Percentiles rank a stretch among this genome's conserved stretches.
These are phyloP conservation scores for Rhinogobio ventralis DNA, from an alignment of 2,797 vertebrate genomes.

Conservation along the genomic window DNA sequence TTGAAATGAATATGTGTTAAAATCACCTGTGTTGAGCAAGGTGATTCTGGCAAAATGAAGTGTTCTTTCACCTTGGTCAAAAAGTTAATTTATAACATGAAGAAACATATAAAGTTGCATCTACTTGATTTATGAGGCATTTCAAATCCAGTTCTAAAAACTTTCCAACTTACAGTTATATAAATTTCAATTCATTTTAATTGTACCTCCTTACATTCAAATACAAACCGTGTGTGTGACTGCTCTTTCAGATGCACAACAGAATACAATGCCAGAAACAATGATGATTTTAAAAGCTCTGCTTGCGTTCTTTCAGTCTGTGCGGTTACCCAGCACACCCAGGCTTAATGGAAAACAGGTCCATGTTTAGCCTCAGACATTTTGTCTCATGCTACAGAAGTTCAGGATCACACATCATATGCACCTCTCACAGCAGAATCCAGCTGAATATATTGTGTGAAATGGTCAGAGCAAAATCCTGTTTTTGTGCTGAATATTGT, in stretches of 20 bases:
- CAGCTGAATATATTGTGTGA: constrained; percentile 2
- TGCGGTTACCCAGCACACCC: not conserved
- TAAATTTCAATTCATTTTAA: too few relatives aligned
- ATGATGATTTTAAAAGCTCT: constrained; percentile 15
- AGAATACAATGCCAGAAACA: not conserved
- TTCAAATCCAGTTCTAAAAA: not conserved
- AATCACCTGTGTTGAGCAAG: not conserved
- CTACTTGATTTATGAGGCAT: not conserved
- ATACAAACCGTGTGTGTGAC: not conserved
- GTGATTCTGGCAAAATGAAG: not conserved
- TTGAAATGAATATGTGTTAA: not conserved
- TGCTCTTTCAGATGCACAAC: not conserved
- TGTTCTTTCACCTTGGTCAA: not conserved
- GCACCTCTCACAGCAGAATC: not conserved
- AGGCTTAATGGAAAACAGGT: constrained; percentile 20
- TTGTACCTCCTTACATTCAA: too few relatives aligned
- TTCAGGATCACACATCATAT: constrained; percentile 27
- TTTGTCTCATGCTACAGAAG: constrained; percentile 12
- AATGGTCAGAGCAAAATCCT: constrained; percentile 12
- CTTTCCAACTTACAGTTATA: not conserved
- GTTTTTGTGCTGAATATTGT: constrained; percentile 12
- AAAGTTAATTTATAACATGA: not conserved
- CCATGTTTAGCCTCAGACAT: constrained; percentile 3
- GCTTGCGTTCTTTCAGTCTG: not conserved
- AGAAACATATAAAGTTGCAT: too few relatives aligned